Conservation (phyloP, 2,797 vertebrate species). For the Channallabes apus region DNA sequence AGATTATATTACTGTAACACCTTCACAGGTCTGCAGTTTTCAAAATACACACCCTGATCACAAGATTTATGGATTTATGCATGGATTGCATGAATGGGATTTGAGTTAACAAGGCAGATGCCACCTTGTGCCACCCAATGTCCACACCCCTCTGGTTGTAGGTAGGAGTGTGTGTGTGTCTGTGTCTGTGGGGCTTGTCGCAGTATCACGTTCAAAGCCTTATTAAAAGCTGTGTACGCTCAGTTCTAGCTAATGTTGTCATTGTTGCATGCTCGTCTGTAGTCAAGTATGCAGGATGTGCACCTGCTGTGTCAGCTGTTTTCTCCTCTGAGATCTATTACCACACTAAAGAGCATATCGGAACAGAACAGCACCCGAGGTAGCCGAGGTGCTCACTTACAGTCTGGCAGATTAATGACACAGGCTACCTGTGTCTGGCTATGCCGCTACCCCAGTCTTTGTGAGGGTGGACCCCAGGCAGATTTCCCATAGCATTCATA, state of each 20-base stretch:
- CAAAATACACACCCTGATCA: neutral
- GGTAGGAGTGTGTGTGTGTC: neutral
- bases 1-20: neutral
- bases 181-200: neutral
- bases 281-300: neutral
- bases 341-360: neutral
- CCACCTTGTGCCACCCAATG: neutral
- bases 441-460: neutral
- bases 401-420: slow-evolving; percentile 1
- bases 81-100: neutral
- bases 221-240: neutral
- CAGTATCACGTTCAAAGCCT: neutral
- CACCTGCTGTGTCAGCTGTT: slow-evolving; percentile 35
- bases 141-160: neutral
- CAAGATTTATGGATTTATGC: neutral
- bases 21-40: neutral
- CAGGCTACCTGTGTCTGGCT: neutral
- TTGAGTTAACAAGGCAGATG: neutral
- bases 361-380: neutral
- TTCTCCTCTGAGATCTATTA: slow-evolving; percentile 2
- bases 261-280: neutral
- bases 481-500: neutral
- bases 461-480: neutral
- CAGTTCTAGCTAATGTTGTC: neutral
- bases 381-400: neutral